Evolutionary conservation across 2,797 vertebrate genomes (phyloP).

Genomic region (Lophius americanus): DNA sequence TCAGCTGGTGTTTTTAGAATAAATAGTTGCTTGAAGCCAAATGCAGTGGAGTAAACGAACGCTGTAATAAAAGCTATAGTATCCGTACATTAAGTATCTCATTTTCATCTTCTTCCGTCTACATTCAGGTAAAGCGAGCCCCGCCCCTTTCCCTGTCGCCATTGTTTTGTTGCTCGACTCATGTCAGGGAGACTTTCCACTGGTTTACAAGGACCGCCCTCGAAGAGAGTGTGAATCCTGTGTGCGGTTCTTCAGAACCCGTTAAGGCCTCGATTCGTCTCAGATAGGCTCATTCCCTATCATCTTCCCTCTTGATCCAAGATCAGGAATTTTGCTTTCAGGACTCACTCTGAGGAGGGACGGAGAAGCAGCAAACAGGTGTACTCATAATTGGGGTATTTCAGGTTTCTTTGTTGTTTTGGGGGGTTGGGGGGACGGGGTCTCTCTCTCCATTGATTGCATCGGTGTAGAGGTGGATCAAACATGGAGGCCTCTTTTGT

Average conservation of each 20-base stretch:
- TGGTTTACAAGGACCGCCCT: constrained; percentile 1
- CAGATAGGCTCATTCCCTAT: constrained; percentile 24
- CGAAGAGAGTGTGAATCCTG: constrained; percentile 3
- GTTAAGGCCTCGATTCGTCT: constrained; percentile 41
- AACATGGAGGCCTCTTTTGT: constrained; percentile 57
- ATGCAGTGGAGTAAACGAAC: too few species aligned
- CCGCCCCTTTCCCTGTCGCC: too few species aligned
- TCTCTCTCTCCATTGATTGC: constrained; percentile 44
- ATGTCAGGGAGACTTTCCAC: too few species aligned
- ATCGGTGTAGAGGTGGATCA: constrained; percentile 50
- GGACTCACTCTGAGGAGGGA: constrained; percentile 20
- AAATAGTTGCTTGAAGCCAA: too few species aligned
- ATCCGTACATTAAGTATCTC: too few species aligned
- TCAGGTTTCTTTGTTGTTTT: constrained; percentile 46
- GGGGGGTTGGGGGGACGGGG: background rate
- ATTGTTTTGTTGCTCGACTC: too few species aligned
- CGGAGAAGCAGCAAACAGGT: constrained; percentile 48
- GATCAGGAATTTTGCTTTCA: constrained; percentile 61
- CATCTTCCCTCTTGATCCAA: constrained; percentile 43
- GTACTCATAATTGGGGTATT: constrained; percentile 36
- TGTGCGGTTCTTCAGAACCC: constrained; percentile 35
- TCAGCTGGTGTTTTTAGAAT: too few species aligned
- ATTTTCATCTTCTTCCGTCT: too few species aligned
- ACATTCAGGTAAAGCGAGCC: too few species aligned
- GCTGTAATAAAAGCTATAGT: too few species aligned